A percentile compares a stretch with the other conserved stretches of the same genome.
Evolutionary conservation across 2,113 vertebrate genomes (phyloP).

Genomic region (Chionodraco myersi): DNA sequence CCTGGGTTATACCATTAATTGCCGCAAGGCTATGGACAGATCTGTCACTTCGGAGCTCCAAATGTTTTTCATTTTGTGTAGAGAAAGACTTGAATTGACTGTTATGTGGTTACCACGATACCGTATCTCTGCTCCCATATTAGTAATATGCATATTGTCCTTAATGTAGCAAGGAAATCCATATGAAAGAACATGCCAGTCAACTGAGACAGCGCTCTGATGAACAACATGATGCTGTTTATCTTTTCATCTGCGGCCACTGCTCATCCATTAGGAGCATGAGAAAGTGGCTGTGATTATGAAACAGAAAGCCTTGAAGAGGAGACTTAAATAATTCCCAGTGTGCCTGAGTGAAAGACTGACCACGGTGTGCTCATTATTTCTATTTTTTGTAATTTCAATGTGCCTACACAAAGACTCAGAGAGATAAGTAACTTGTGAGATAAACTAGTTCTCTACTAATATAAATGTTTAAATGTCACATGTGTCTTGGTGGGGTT

Average conservation of each 20-base stretch:
- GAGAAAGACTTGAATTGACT: conserved; percentile 1
- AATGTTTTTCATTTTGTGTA: conserved; percentile 42
- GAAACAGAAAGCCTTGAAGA: conserved; percentile 40
- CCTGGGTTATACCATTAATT: conserved; percentile 15
- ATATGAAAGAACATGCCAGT: conserved; percentile 74
- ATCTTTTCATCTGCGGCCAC: conserved; percentile 2
- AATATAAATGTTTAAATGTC: conserved; percentile 76
- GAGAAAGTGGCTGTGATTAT: conserved; percentile 38
- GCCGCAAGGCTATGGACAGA: background rate
- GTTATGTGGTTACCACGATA: background rate
- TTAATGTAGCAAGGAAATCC: conserved; percentile 59
- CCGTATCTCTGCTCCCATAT: background rate
- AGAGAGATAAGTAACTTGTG: conserved; percentile 26
- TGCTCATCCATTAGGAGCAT: conserved; percentile 45
- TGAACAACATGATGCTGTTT: conserved; percentile 27
- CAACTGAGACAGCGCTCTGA: conserved; percentile 13
- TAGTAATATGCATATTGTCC: conserved; percentile 47
- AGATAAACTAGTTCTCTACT: conserved; percentile 33
- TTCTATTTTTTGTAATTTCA: conserved; percentile 13
- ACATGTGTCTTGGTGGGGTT: conserved; percentile 55
- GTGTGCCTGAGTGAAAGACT: conserved; percentile 17
- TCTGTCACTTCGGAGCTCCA: conserved; percentile 8
- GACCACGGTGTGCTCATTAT: conserved; percentile 28
- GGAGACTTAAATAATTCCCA: conserved; percentile 36
- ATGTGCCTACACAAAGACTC: conserved; percentile 2